phyloP scores from a whole-genome alignment of 1,140 invertebrate species.

The Zeugodacus cucurbitae region DNA sequence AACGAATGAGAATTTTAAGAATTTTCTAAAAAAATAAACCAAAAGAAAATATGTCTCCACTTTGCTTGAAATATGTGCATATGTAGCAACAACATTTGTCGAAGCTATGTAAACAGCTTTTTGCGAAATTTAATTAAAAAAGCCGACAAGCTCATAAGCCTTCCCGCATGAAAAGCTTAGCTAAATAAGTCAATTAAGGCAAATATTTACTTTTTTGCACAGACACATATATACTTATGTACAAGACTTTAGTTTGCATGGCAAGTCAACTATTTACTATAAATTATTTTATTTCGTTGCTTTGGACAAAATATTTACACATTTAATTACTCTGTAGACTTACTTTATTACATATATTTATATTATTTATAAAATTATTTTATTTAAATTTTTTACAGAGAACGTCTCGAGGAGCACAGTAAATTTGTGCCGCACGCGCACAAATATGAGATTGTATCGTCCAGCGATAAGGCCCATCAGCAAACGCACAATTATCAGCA shows the following conservation, averaged over 20 bases:
- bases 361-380: not conserved
- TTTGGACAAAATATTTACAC: not conserved
- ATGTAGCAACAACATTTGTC: not conserved
- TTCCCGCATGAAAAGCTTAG: not conserved
- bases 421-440: conserved; percentile 54
- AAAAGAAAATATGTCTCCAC: not conserved
- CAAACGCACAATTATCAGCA: conserved; percentile 30
- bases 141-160: not conserved
- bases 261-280: not conserved
- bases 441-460: conserved; percentile 57
- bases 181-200: not conserved
- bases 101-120: not conserved
- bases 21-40: not conserved
- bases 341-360: not conserved
- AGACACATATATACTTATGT: not conserved
- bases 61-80: not conserved
- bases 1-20: not conserved
- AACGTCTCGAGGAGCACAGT: conserved; percentile 54
- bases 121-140: not conserved
- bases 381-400: conserved; percentile 46
- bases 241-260: not conserved
- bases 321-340: not conserved
- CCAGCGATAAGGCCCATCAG: not conserved
- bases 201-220: not conserved
- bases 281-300: not conserved